phyloP scores from a whole-genome alignment of 2,113 vertebrate genomes.

The Myiagra hebetior region DNA sequence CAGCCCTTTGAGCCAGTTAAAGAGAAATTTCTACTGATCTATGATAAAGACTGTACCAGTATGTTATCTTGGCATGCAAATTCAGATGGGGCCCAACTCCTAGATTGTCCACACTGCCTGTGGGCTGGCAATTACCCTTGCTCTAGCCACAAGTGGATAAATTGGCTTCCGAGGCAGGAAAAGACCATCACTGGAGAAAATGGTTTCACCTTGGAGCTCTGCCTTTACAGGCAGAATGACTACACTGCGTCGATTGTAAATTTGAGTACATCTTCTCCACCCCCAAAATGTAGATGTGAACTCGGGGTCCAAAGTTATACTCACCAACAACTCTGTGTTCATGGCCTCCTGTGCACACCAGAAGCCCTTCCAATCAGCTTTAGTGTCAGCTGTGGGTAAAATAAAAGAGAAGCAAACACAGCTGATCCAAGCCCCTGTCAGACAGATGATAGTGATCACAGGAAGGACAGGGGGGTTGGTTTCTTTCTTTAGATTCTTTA shows the following conservation, averaged over 20 bases:
- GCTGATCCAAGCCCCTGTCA: background rate
- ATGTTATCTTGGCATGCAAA: background rate
- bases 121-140: background rate
- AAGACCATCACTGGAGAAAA: background rate
- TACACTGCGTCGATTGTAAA: background rate
- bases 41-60: background rate
- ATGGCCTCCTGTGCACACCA: background rate
- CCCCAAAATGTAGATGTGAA: rapidly evolving
- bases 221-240: background rate
- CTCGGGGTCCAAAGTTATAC: background rate
- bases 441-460: background rate
- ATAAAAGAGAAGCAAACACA: background rate
- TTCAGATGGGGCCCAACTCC: background rate
- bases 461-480: background rate
- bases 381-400: background rate
- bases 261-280: background rate
- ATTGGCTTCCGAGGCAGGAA: background rate
- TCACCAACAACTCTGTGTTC: background rate
- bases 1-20: background rate
- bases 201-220: background rate
- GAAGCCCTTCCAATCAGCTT: background rate
- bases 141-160: background rate
- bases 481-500: background rate
- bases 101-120: background rate
- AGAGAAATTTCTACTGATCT: background rate